A percentile compares a stretch with the other conserved stretches of the same genome.
These are phyloP conservation scores for Copidosoma floridanum DNA, from an alignment of 1,140 invertebrate species.

Conservation along the genomic window DNA sequence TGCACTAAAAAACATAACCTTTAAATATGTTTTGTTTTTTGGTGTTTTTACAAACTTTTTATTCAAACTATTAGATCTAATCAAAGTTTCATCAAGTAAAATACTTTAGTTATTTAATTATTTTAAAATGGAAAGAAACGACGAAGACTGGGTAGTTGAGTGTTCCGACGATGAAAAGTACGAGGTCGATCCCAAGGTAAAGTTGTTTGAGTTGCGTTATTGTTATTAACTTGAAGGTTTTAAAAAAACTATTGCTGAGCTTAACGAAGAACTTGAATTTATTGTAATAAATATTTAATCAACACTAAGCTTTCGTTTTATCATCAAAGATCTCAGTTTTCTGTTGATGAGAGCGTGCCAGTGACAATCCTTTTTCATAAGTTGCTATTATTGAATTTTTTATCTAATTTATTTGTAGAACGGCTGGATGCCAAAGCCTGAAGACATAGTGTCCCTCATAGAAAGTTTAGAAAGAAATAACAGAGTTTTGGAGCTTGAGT, in stretches of 20 bases:
- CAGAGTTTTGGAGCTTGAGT: constrained; percentile 58
- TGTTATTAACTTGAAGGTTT: constrained; percentile 11
- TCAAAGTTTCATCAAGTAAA: too few species aligned
- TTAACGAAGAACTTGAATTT: not conserved
- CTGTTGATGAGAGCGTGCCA: too few species aligned
- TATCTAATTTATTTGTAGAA: constrained; percentile 37
- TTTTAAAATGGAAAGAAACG: constrained; percentile 54
- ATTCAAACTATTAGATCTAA: too few species aligned
- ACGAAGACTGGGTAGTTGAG: constrained; percentile 58
- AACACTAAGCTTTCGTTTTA: too few species aligned
- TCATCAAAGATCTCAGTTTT: too few species aligned
- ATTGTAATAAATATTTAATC: too few species aligned
- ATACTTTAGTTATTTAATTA: too few species aligned
- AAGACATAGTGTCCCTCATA: constrained; percentile 60
- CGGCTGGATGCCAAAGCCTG: constrained; percentile 48
- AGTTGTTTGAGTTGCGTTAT: too few species aligned
- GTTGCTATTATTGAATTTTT: too few species aligned
- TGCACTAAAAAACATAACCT: constrained; percentile 19
- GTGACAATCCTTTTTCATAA: too few species aligned
- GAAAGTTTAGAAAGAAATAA: constrained; percentile 59
- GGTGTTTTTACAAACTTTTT: constrained; percentile 12
- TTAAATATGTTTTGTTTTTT: constrained; percentile 21
- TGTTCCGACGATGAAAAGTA: constrained; percentile 65
- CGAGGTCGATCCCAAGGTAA: constrained; percentile 46
- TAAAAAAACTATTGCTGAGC: not conserved